Percentiles rank a stretch among this genome's conserved stretches.
These are phyloP conservation scores for Cossypha caffra DNA, from an alignment of 2,797 vertebrate genomes.

Conservation along the genomic window DNA sequence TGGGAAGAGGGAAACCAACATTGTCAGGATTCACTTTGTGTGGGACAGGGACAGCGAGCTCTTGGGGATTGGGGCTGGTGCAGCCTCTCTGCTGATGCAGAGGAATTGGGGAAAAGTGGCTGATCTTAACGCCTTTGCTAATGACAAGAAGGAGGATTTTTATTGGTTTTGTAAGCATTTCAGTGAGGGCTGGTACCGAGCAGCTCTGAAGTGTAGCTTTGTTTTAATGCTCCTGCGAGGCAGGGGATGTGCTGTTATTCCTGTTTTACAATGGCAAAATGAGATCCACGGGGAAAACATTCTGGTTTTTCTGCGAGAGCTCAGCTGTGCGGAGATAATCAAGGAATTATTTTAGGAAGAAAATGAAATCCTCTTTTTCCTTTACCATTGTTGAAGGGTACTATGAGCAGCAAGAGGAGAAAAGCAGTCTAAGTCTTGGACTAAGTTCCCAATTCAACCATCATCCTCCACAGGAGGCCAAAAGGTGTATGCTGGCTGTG, in stretches of 20 bases:
- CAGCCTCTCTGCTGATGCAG: not conserved
- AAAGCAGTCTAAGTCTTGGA: not conserved
- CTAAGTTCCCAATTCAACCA: not conserved
- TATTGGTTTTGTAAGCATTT: not conserved
- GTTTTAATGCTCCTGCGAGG: not conserved
- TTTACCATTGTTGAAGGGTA: not conserved
- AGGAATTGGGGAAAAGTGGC: not conserved
- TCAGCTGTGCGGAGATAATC: not conserved
- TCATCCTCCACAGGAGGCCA: not conserved
- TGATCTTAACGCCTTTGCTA: not conserved
- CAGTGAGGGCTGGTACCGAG: not conserved
- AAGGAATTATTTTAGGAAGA: conserved; percentile 33
- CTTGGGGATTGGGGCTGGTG: not conserved
- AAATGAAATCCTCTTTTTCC: not conserved
- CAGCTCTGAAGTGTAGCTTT: not conserved
- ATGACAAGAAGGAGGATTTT: not conserved
- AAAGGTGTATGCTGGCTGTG: not conserved
- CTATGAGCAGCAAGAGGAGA: not conserved
- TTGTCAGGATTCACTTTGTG: not conserved
- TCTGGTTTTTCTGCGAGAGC: not conserved
- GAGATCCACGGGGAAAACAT: not conserved
- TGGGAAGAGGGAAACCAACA: not conserved
- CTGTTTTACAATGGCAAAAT: not conserved
- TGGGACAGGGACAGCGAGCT: not conserved
- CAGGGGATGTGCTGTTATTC: not conserved